Evolutionary conservation across 2,888 invertebrate species (phyloP), one percentile per base, ranked within the genome.

Genomic region (Agonopterix heracliana): DNA sequence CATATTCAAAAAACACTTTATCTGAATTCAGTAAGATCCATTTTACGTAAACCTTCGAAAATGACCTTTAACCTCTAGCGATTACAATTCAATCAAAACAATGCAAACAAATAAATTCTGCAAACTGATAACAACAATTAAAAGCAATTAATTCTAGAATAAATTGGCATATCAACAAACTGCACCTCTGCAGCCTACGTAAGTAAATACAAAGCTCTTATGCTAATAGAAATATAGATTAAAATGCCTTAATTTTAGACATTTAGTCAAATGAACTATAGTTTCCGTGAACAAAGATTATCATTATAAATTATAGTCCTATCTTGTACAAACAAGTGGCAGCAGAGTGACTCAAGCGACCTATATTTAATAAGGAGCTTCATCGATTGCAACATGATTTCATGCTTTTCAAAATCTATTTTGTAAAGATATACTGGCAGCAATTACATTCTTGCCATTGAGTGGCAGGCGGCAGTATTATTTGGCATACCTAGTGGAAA

Each of bases 271-370:
- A 38, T n/a, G 3, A n/a, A n/a, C n/a, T 38, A 46, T 41, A 17
- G 54, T 59, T 64, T 62, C 64, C 61, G 47, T 55, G 60, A 64
- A 63, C 66, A 63, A 61, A 60, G 66, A 65, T 26, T 65, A 66
- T 66, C 66, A 65, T 64, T 63, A 55, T 59, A 57, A 54, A 45
- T 48, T 46, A 49, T 50, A 26, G 53, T 46, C 54, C 49, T 65
- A 62, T 60, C 62, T 60, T 57, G 64, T 57, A 62, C 68, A 68
- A 72, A 72, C 70, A 69, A 55, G 41, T 53, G 49, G 41, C 43
- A 42, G 36, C 10, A 13, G 48, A 9, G 35, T 54, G 55, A 59
- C 48, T 61, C 36, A 13, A 35, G 10, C 45, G 26, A 7, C 26
- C 26, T 34, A 35, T 45, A 9, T 45, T 34, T 14, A 44, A 41